These are phyloP conservation scores for Sinopyrophorus schimmeli DNA, from an alignment of 2,888 invertebrate species.

Conservation along the genomic window DNA sequence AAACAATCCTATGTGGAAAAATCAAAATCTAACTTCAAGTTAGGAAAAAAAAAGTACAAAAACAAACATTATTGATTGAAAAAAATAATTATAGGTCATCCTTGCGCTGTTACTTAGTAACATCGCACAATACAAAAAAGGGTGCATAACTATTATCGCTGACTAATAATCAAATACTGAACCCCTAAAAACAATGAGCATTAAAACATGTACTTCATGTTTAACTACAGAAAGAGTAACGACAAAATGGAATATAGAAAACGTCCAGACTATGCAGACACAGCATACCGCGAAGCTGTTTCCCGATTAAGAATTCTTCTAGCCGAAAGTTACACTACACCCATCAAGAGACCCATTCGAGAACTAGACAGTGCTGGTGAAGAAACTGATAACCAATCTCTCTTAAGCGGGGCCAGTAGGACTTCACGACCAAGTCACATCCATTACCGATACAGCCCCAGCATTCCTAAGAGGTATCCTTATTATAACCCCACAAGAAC, in stretches of 20 bases:
- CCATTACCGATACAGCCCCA: constrained; percentile 33
- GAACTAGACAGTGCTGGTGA: constrained; percentile 61
- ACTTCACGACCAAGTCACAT: constrained; percentile 31
- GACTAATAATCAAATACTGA: no score
- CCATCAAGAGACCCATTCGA: constrained; percentile 56
- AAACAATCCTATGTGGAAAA: no score
- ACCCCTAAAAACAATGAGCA: no score
- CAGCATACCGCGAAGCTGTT: constrained; percentile 83
- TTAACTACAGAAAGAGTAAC: constrained; percentile 19
- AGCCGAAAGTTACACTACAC: constrained; percentile 74
- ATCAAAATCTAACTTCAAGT: no score
- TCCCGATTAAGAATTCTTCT: constrained; percentile 75
- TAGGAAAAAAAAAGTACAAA: no score
- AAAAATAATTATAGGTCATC: constrained; percentile 1
- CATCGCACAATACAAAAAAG: constrained; percentile 5
- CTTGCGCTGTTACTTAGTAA: constrained; percentile 18
- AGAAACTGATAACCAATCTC: constrained; percentile 62
- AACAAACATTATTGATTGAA: constrained; percentile 3
- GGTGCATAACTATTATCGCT: no score
- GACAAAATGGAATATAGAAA: constrained; percentile 59
- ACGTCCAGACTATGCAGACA: constrained; percentile 78
- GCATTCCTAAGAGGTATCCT: constrained; percentile 30
- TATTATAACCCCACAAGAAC: constrained; percentile 30
- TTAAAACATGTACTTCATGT: no score
- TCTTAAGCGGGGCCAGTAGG: constrained; percentile 51